Evolutionary conservation across 1,140 invertebrate species (phyloP).

Genomic region (Olivierus martensii): DNA sequence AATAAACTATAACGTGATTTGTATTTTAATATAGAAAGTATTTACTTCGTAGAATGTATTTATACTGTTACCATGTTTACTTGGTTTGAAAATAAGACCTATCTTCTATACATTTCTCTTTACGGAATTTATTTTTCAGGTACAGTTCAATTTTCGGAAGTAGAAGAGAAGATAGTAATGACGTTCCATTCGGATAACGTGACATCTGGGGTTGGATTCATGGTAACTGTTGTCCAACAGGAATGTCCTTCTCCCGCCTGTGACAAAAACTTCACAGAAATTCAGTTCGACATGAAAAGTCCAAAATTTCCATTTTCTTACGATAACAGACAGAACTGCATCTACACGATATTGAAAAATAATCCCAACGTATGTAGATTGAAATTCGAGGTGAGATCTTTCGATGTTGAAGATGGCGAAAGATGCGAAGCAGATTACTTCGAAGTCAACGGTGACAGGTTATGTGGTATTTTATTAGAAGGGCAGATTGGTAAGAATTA

Average conservation of each 20-base stretch:
- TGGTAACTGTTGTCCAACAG: conserved; percentile 15
- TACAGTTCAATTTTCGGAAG: conserved; percentile 7
- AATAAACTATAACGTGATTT: too few relatives aligned
- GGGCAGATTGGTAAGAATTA: conserved; percentile 13
- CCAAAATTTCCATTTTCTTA: conserved; percentile 14
- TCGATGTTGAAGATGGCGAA: conserved; percentile 13
- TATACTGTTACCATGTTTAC: too few relatives aligned
- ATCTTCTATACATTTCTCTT: too few relatives aligned
- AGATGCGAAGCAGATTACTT: conserved; percentile 11
- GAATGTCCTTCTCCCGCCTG: conserved; percentile 12
- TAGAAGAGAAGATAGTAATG: conserved; percentile 11
- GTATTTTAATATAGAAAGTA: too few relatives aligned
- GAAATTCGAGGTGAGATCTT: conserved; percentile 3
- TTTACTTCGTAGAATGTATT: too few relatives aligned
- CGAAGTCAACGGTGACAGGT: conserved; percentile 3
- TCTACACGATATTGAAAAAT: conserved; percentile 5
- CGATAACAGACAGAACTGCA: conserved; percentile 11
- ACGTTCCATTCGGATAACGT: conserved; percentile 15
- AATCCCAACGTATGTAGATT: conserved; percentile 7
- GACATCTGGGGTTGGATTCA: conserved; percentile 8
- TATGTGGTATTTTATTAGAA: conserved; percentile 7
- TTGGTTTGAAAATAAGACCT: too few relatives aligned
- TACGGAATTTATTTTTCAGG: background rate
- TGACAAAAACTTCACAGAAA: background rate
- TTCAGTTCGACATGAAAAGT: conserved; percentile 4